Base-by-base conservation (phyloP, 2,888 invertebrate species). In the Ommatoiulus sabulosus region DNA sequence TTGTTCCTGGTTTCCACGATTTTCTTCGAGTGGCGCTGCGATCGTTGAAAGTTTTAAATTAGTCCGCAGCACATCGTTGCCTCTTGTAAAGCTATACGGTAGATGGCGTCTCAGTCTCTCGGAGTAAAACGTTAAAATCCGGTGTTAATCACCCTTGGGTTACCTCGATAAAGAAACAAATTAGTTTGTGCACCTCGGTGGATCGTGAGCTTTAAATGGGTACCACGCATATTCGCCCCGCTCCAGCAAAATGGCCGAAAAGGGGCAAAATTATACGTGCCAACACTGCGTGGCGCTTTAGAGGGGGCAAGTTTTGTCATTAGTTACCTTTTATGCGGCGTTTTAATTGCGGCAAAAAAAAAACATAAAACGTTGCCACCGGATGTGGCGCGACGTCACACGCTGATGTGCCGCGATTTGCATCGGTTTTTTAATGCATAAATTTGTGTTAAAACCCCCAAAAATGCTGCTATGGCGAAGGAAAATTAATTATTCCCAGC, bases 371-470 rank as follows among this genome's bases (percentile, higher is more conserved):
- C 63, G 20, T 72, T 72, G 24, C 8, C 72, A 72, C 72, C 72
- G 72, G 72, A 72, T 72, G 72, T 72, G 24, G 72, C 72, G 72
- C 10, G 12, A 35, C 72, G 72, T 72, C 72, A 72, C 72, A 72
- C 63, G 63, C n/a, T 63, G 5, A 63, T n/a, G 63, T 20, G 63
- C 24, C 72, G 24, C 72, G 10, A 72, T 24, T 72, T 72, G 72
- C 24, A 72, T 24, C 72, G 72, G 12, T 72, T 72, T 72, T 24
- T 72, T 72, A 24, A 24, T 72, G 24, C 63, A 4, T 3, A 72
- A n/a, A 72, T 72, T 72, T 72, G 24, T 72, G 72, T 4, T 72
- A 72, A 52, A 52, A 72, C 72, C 72, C 24, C 72, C 72, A 72
- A 24, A 72, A 72, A 72, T 72, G 72, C 72, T 72, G 72, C n/a